Evolutionary conservation across 2,113 vertebrate species (phyloP).

Genomic region (Odocoileus hemionus): DNA sequence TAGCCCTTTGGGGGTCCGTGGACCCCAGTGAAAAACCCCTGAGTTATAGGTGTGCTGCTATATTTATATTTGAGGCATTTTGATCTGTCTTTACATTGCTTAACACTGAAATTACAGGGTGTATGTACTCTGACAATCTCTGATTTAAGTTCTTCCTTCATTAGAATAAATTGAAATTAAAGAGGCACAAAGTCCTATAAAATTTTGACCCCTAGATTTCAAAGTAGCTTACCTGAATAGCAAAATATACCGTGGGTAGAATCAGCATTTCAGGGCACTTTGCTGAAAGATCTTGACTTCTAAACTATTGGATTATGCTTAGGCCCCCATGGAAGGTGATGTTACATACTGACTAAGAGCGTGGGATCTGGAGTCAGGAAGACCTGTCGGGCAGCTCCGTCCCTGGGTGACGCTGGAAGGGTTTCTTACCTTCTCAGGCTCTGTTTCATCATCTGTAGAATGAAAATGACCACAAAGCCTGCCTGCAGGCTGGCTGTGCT

Average conservation of each 20-base stretch:
- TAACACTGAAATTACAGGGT: background rate
- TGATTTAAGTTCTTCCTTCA: background rate
- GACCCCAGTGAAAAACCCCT: background rate
- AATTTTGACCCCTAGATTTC: background rate
- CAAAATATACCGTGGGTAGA: background rate
- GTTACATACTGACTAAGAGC: background rate
- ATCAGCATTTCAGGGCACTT: background rate
- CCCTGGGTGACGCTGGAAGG: background rate
- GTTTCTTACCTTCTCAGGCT: background rate
- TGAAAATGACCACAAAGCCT: background rate
- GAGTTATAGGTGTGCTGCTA: fast-evolving
- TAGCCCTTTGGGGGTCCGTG: background rate
- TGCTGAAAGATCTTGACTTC: background rate
- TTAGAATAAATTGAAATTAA: background rate
- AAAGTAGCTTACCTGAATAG: background rate
- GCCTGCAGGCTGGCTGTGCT: background rate
- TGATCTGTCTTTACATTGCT: background rate
- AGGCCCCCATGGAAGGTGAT: background rate
- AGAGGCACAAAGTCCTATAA: background rate
- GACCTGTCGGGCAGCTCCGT: background rate
- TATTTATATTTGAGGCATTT: background rate
- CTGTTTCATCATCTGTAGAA: background rate
- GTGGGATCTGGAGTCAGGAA: background rate
- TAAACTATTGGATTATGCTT: background rate
- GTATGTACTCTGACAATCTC: background rate